Percentiles rank a stretch among this genome's conserved stretches.
phyloP scores from a whole-genome alignment of 2,888 invertebrate species.

The Bombyx huttoni region DNA sequence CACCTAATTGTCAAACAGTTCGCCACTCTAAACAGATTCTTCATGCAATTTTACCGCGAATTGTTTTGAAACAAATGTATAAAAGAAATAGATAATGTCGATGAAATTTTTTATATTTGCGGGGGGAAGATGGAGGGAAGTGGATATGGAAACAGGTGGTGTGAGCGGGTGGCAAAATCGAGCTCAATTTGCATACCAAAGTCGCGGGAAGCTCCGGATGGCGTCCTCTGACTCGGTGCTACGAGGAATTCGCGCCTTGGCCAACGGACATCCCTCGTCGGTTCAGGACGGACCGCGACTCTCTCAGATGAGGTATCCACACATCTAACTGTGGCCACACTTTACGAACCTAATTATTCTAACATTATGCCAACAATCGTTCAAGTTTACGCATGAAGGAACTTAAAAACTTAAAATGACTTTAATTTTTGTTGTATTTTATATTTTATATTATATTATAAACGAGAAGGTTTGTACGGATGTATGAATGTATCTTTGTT shows the following conservation, averaged over 20 bases:
- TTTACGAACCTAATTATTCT: no score
- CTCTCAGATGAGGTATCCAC: constrained; percentile 14
- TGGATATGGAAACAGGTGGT: constrained; percentile 14
- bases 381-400: background rate
- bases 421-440: background rate
- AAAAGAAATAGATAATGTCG: background rate
- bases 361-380: background rate
- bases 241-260: constrained; percentile 22
- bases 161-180: constrained; percentile 18
- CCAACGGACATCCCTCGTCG: constrained; percentile 10
- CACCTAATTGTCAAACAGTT: no score
- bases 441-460: background rate
- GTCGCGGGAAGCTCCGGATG: constrained; percentile 16
- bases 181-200: constrained; percentile 6
- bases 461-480: no score
- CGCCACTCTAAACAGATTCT: no score
- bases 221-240: constrained; percentile 17
- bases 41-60: background rate
- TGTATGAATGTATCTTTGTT: no score
- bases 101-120: constrained; percentile 18
- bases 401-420: background rate
- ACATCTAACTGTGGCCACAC: background rate
- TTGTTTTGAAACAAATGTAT: background rate
- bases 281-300: constrained; percentile 19
- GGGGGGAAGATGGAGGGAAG: constrained; percentile 22